These are phyloP conservation scores for Cryptocephalus primarius DNA, from an alignment of 2,888 invertebrate species.

Conservation along the genomic window DNA sequence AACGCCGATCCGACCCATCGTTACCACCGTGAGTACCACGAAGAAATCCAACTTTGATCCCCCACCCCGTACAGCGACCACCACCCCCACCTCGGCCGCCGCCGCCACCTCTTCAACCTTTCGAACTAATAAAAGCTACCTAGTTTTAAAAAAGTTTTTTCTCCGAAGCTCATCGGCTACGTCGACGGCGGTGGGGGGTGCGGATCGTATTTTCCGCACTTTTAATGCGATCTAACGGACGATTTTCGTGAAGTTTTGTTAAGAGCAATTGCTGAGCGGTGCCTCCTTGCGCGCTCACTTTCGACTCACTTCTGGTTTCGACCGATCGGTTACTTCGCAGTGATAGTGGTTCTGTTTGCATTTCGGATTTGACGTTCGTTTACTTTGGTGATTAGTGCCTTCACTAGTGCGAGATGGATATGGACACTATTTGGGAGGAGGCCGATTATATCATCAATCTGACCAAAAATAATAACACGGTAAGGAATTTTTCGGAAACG, in stretches of 20 bases:
- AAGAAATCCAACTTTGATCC: too few relatives aligned
- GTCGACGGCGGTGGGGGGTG: too few relatives aligned
- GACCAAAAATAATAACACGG: constrained; percentile 15
- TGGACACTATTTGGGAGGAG: constrained; percentile 19
- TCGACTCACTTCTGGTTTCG: constrained; percentile 5
- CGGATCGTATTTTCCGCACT: too few relatives aligned
- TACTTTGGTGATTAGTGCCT: neutral
- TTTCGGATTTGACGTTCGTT: neutral
- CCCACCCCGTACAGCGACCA: too few relatives aligned
- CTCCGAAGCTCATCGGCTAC: too few relatives aligned
- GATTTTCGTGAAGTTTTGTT: neutral
- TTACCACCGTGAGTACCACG: too few relatives aligned
- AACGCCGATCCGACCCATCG: too few relatives aligned
- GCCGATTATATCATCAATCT: constrained; percentile 16
- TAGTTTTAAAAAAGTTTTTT: too few relatives aligned
- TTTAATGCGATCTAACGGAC: too few relatives aligned
- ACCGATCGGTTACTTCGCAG: neutral
- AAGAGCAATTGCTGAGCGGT: neutral
- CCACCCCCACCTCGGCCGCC: too few relatives aligned
- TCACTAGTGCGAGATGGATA: constrained; percentile 4
- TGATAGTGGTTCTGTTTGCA: neutral
- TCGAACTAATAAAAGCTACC: too few relatives aligned
- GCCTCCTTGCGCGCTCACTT: constrained; percentile 6
- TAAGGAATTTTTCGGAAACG: constrained; percentile 4
- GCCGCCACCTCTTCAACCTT: too few relatives aligned